Evolutionary conservation across 2,797 vertebrate species (phyloP), one percentile per base, ranked within the genome.

Genomic region (Synaphobranchus kaupii): DNA sequence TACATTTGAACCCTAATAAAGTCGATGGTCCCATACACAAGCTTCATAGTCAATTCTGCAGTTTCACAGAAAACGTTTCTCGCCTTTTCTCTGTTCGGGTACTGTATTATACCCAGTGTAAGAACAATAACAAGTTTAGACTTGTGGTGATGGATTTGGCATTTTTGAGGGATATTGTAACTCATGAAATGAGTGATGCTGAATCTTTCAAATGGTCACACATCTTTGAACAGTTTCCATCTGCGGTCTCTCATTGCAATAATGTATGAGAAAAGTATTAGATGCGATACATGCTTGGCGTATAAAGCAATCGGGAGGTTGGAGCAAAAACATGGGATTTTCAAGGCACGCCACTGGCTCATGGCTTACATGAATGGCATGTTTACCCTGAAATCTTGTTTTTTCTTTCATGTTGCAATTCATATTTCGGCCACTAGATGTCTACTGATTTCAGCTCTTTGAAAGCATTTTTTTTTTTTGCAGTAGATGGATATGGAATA

Each of bases 401-500:
- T 47, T 81, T 81, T 25, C 50, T 28, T 50, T 1, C 5, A 83
- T 54, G 52, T 20, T 83, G 60, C 48, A 84, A 12, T 84, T 60
- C 39, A 48, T 8, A 39, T 39, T 44, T 28, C 1, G n/a, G 48
- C 82, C 86, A 84, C 82, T 84, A 56, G 82, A 63, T 84, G 86
- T 84, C 86, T 66, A 25, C 78, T n/a, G 25, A 34, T 20, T 39
- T 50, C 25, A 25, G 0, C n/a, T 34, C 39, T 76, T 22, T 84
- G 63, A 84, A 60, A 84, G 48, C 7, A 12, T 50, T 54, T 22
- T n/a, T n/a, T 68, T 58, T 80, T 39, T 66, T 48, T 56, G 82
- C 82, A 76, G 52, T 13, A 58, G 7, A 63, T 50, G 20, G 9
- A n/a, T n/a, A 78, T 76, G 76, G 25, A 47, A 39, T 76, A 76